These are phyloP conservation scores for Megaptera novaeangliae DNA, from an alignment of 2,113 vertebrate species.

Conservation along the genomic window DNA sequence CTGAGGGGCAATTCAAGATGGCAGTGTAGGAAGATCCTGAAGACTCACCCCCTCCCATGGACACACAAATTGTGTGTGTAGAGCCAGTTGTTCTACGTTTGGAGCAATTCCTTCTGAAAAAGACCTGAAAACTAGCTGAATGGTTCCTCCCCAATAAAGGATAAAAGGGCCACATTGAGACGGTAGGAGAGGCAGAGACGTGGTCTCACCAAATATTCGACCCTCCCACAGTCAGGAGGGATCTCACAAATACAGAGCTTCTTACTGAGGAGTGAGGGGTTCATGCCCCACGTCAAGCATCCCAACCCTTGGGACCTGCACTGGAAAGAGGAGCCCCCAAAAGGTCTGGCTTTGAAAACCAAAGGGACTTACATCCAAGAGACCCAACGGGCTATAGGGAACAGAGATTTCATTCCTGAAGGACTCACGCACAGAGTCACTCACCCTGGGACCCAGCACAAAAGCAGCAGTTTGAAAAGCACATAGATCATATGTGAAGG, in stretches of 20 bases:
- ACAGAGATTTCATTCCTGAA: neutral
- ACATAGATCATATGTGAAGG: neutral
- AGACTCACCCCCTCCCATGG: neutral
- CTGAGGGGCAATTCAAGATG: neutral
- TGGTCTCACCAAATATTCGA: neutral
- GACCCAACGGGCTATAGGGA: neutral
- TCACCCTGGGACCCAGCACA: neutral
- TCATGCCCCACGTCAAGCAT: neutral
- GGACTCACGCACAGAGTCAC: neutral
- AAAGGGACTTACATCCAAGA: neutral
- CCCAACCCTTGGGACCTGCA: neutral
- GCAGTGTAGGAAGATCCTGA: neutral
- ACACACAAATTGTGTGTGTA: neutral
- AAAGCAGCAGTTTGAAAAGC: neutral
- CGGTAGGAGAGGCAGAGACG: neutral
- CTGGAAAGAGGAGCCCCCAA: neutral
- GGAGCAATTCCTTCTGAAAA: neutral
- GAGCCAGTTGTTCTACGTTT: neutral
- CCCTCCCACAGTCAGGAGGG: neutral
- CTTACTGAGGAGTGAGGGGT: neutral
- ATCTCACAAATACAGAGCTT: neutral
- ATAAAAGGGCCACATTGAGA: neutral
- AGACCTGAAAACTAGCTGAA: neutral
- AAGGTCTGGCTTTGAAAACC: neutral
- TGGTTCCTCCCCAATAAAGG: neutral